Conservation (phyloP, 2,797 vertebrate genomes). For the Rhincodon typus region DNA sequence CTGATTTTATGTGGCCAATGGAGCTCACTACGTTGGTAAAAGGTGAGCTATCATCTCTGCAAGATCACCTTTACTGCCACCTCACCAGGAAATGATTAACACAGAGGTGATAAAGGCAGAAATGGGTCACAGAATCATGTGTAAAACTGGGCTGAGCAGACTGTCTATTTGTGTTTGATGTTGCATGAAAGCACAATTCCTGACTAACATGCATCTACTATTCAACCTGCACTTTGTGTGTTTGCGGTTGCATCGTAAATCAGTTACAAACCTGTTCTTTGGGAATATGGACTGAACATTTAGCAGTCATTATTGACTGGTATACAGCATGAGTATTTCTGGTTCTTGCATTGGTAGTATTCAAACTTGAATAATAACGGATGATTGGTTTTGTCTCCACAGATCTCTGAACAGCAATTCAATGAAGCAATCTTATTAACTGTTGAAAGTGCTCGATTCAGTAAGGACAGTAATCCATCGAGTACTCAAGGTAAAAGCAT, state of each 20-base stretch:
- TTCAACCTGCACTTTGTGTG: not conserved
- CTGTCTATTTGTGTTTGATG: not conserved
- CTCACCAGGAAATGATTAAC: not conserved
- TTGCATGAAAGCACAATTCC: not conserved
- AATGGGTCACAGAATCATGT: not conserved
- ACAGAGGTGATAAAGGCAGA: not conserved
- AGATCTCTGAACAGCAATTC: slow-evolving; percentile 86
- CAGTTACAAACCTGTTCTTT: not conserved
- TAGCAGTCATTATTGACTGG: not conserved
- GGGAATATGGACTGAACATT: not conserved
- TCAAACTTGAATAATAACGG: not conserved
- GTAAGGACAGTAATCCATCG: slow-evolving; percentile 72
- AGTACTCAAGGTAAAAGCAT: slow-evolving; percentile 61
- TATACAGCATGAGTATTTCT: not conserved
- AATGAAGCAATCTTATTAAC: slow-evolving; percentile 77
- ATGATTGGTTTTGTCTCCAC: slow-evolving; percentile 41
- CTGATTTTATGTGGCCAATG: not conserved
- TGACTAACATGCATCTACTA: not conserved
- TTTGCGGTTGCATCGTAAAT: not conserved
- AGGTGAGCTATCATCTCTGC: not conserved
- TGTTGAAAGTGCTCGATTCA: slow-evolving; percentile 69
- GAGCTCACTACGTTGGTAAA: not conserved
- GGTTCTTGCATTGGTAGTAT: not conserved
- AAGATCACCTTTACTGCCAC: not conserved
- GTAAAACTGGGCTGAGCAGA: not conserved